Conservation (phyloP, 2,888 invertebrate genomes). For the Ichneumoninae sp. region DNA sequence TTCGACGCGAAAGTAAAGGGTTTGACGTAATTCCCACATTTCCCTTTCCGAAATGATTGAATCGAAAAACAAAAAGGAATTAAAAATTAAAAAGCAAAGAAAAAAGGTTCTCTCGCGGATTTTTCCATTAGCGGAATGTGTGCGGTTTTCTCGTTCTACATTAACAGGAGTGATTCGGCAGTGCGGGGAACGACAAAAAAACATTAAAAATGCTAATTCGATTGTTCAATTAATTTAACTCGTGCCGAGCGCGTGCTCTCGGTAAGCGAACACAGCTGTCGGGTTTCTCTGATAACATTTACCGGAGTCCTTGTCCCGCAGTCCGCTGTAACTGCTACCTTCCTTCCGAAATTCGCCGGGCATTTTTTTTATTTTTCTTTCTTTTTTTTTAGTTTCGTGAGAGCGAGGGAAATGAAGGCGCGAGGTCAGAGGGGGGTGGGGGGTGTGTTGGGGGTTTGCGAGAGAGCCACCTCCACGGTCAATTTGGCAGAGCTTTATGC, state of each 20-base stretch:
- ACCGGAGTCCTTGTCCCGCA: not conserved
- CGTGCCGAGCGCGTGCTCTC: not conserved
- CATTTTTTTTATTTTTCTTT: slow-evolving; percentile 1
- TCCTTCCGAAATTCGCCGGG: slow-evolving; percentile 23
- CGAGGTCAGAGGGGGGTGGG: slow-evolving; percentile 1
- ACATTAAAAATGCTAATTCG: slow-evolving; percentile 44
- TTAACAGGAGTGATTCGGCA: slow-evolving; percentile 9
- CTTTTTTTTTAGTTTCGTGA: slow-evolving; percentile 3
- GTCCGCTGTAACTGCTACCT: slow-evolving; percentile 35
- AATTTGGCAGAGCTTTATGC: slow-evolving; percentile 69
- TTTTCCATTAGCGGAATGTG: slow-evolving; percentile 33
- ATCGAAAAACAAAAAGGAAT: not conserved
- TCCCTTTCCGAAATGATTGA: not conserved
- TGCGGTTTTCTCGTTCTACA: slow-evolving; percentile 17
- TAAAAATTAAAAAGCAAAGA: not conserved
- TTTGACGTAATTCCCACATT: slow-evolving; percentile 19
- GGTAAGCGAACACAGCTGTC: slow-evolving; percentile 31
- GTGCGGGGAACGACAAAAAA: not conserved
- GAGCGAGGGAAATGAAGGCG: slow-evolving; percentile 14
- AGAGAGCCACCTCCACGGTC: slow-evolving; percentile 52
- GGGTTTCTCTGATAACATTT: slow-evolving; percentile 38
- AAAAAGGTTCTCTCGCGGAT: not conserved
- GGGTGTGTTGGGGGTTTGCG: not conserved
- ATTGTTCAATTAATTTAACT: slow-evolving; percentile 56
- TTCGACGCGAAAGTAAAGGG: slow-evolving; percentile 1